A percentile compares a stretch with the other conserved stretches of the same genome.
phyloP scores from a whole-genome alignment of 2,113 vertebrate genomes.

The Chunga burmeisteri region DNA sequence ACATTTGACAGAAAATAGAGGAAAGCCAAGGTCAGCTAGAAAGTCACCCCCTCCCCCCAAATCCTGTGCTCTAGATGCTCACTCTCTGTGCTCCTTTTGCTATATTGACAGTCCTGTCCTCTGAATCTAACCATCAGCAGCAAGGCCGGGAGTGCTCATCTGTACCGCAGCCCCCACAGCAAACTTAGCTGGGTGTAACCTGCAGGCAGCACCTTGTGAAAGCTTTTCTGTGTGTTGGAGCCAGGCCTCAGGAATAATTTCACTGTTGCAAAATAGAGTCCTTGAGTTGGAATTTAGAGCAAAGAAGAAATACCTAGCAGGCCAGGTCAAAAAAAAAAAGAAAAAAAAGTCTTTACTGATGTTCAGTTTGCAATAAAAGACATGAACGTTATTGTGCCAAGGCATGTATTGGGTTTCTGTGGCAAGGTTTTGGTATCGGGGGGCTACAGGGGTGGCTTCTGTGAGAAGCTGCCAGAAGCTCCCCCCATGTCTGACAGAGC shows the following conservation, averaged over 20 bases:
- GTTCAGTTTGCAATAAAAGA: neutral
- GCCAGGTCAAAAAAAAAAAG: neutral
- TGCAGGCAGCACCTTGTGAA: neutral
- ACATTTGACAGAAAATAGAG: neutral
- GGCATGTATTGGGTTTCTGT: neutral
- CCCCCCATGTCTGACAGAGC: too few species aligned
- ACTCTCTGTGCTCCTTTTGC: neutral
- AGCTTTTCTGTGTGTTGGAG: neutral
- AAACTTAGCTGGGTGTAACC: neutral
- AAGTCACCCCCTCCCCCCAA: neutral
- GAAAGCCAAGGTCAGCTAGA: neutral
- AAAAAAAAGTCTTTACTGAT: neutral
- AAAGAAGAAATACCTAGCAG: neutral
- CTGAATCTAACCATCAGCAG: neutral
- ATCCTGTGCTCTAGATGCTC: neutral
- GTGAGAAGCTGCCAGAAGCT: too few species aligned
- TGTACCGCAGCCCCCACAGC: neutral
- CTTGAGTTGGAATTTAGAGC: neutral
- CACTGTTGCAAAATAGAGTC: neutral
- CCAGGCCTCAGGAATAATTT: neutral
- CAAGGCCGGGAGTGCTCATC: neutral
- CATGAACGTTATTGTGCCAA: neutral
- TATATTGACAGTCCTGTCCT: neutral
- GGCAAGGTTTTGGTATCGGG: neutral
- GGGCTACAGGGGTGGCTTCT: neutral